A percentile compares a stretch with the other conserved stretches of the same genome.
Conservation (phyloP, 2,888 invertebrate species). For the Phengaris arion region DNA sequence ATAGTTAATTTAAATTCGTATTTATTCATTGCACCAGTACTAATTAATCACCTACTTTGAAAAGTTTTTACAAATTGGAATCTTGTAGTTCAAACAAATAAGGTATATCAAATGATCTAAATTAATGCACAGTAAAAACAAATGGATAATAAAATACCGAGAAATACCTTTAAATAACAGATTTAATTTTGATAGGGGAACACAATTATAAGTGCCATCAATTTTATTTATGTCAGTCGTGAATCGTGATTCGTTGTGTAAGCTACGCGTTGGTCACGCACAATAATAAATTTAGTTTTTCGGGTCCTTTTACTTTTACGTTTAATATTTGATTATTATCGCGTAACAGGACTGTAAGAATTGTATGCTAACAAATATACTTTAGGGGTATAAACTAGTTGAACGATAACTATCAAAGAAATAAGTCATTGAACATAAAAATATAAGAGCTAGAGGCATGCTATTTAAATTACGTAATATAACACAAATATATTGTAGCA, state of each 20-base stretch:
- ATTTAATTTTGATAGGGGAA: not conserved
- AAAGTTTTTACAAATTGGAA: not conserved
- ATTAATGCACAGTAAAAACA: no score
- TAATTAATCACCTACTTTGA: not conserved
- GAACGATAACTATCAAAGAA: not conserved
- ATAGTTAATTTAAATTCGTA: no score
- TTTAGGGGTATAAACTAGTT: not conserved
- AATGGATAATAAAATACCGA: not conserved
- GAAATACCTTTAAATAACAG: not conserved
- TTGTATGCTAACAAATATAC: not conserved
- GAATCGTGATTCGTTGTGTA: slow-evolving; percentile 13
- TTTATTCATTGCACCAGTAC: not conserved
- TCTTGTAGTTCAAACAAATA: not conserved
- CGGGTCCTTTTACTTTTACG: slow-evolving; percentile 3
- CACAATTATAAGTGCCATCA: not conserved
- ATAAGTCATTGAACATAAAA: not conserved
- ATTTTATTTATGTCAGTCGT: not conserved
- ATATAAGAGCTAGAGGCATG: not conserved
- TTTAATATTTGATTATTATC: slow-evolving; percentile 17
- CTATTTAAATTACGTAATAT: not conserved
- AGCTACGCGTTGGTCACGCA: slow-evolving; percentile 14
- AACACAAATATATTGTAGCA: not conserved
- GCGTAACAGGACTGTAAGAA: not conserved
- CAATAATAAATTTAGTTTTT: slow-evolving; percentile 16
- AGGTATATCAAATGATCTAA: no score